phyloP scores from a whole-genome alignment of 1,140 invertebrate genomes.

The Condylostylus longicornis region DNA sequence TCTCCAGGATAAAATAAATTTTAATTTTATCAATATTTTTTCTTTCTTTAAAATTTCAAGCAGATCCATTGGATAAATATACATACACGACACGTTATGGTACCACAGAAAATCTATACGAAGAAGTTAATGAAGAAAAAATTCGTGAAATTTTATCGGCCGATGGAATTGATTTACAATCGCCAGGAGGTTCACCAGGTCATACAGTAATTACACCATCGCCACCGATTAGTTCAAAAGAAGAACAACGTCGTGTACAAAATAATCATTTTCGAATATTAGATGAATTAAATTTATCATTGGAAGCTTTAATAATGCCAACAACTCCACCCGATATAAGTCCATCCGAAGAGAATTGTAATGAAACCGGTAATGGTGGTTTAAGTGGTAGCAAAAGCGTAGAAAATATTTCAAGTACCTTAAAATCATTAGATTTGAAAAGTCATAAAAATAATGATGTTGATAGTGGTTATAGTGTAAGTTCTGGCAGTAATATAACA shows the following conservation, averaged over 20 bases:
- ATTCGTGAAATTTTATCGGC: conserved; percentile 35
- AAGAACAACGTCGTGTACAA: conserved; percentile 65
- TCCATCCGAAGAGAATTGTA: conserved; percentile 19
- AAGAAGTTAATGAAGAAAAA: conserved; percentile 57
- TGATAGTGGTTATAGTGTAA: conserved; percentile 66
- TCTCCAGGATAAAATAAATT: too few species aligned
- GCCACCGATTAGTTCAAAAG: conserved; percentile 56
- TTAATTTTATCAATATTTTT: too few species aligned
- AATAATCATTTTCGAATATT: conserved; percentile 63
- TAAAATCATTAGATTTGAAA: conserved; percentile 45
- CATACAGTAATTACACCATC: too few species aligned
- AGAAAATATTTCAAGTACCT: conserved; percentile 44
- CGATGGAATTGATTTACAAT: conserved; percentile 38
- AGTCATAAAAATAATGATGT: conserved; percentile 65
- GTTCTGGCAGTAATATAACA: conserved; percentile 50
- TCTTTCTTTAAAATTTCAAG: too few species aligned
- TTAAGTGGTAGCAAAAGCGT: too few species aligned
- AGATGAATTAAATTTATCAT: conserved; percentile 69
- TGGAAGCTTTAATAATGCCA: conserved; percentile 78
- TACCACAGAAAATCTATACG: conserved; percentile 76
- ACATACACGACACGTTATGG: conserved; percentile 64
- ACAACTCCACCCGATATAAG: conserved; percentile 27
- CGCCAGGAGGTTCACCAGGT: too few species aligned
- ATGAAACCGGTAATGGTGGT: too few species aligned
- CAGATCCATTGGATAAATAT: conserved; percentile 37